Evolutionary conservation across 2,888 invertebrate genomes (phyloP).

Genomic region (Zhuqinia jingwanae): DNA sequence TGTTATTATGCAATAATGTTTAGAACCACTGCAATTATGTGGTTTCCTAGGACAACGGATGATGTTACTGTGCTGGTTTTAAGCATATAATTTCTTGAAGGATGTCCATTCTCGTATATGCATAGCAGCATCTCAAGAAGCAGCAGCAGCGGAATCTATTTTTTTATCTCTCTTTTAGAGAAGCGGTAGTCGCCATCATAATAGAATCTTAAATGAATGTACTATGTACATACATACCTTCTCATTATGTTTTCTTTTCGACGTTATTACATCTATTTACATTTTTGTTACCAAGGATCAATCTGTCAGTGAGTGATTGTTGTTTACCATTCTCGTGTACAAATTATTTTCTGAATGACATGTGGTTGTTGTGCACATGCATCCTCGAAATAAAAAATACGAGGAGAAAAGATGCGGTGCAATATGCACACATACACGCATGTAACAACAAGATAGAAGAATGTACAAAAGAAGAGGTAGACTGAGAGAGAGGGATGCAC

Average conservation of each 20-base stretch:
- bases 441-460: too few relatives aligned
- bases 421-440: too few relatives aligned
- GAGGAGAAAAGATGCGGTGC: slow-evolving; percentile 26
- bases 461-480: neutral
- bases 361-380: neutral
- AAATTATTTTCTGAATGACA: neutral
- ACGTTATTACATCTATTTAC: too few relatives aligned
- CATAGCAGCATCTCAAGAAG: too few relatives aligned
- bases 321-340: neutral
- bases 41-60: slow-evolving; percentile 35
- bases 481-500: neutral
- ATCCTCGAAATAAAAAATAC: slow-evolving; percentile 4
- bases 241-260: too few relatives aligned
- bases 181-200: too few relatives aligned
- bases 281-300: neutral
- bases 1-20: too few relatives aligned
- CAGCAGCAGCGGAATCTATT: too few relatives aligned
- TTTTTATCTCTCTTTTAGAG: too few relatives aligned
- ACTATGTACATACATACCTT: too few relatives aligned
- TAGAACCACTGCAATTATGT: too few relatives aligned
- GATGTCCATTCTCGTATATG: neutral
- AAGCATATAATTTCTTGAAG: slow-evolving; percentile 45
- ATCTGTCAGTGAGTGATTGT: neutral
- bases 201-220: too few relatives aligned
- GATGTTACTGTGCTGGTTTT: neutral